Evolutionary conservation across 1,140 invertebrate genomes (phyloP), one percentile per base, ranked within the genome.

Genomic region (Camponotus vicinus): DNA sequence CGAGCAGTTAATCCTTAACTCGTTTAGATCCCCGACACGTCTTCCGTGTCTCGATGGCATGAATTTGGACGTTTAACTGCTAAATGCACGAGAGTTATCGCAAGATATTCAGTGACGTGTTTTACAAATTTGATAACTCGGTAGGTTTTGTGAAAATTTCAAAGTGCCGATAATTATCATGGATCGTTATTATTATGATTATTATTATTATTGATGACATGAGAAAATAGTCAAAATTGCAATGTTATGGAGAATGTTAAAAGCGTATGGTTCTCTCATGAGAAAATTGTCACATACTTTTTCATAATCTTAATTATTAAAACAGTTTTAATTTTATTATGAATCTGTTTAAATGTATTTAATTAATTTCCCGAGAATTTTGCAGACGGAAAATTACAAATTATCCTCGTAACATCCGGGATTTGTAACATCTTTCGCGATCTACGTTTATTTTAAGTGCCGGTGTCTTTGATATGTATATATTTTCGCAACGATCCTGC

Each of bases 1-100:
- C 49, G 52, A 42, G 67, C 27, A 13, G 11, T 82, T 82, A 71
- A 71, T 15, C 5, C 52, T 45, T 71, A 37, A 57, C 37, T 42
- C 21, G 15, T 80, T 80, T 55, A 34, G 52, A 45, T 71, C 37
- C 49, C 40, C 3, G 13, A 32, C 66, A 13, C 21, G 45, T 70
- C 49, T 82, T 34, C 18, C 5, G 27, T 9, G 34, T 52, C 27
- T 55, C 15, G 27, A n/a, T 52, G 18, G 13, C 61, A 27, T 32
- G 27, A 52, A 27, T 40, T 15, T 45, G 40, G 21, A 21, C 15
- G 69, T 52, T 57, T 7, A 32, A 32, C 21, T 13, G 66, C 49
- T 32, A 2, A 21, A 9, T 27, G 6, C 15, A 21, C 9, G 15
- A n/a, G 18, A 18, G 37, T 21, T 1, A 5, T 71, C 37, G 11